phyloP scores from a whole-genome alignment of 2,797 vertebrate genomes.

The Chelmon rostratus region DNA sequence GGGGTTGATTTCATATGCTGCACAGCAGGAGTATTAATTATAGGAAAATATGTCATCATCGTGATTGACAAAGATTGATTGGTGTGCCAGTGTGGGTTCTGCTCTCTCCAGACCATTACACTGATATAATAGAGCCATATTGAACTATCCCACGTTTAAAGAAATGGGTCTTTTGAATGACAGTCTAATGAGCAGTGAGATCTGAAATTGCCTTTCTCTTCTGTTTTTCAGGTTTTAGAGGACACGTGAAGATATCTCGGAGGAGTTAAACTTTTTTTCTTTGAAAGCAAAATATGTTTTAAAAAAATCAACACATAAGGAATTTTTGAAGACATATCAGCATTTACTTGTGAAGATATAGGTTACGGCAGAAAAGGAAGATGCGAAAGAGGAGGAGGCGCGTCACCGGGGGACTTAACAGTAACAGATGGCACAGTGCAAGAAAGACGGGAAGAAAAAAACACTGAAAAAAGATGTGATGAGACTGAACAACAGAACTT shows the following conservation, averaged over 20 bases:
- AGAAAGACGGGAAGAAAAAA: conserved; percentile 73
- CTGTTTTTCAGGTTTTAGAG: conserved; percentile 83
- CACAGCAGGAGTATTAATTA: conserved; percentile 73
- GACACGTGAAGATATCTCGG: conserved; percentile 84
- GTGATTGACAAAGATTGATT: conserved; percentile 82
- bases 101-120: conserved; percentile 75
- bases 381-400: conserved; percentile 59
- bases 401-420: conserved; percentile 78
- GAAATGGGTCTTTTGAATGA: conserved; percentile 73
- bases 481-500: conserved; percentile 86
- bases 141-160: conserved; percentile 73
- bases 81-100: conserved; percentile 63
- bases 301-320: conserved; percentile 83
- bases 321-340: conserved; percentile 90
- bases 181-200: conserved; percentile 74
- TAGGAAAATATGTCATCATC: conserved; percentile 69
- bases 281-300: conserved; percentile 85
- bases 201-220: conserved; percentile 65
- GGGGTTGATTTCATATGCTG: conserved; percentile 54
- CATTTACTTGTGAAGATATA: conserved; percentile 86
- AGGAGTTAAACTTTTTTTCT: conserved; percentile 86
- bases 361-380: conserved; percentile 69
- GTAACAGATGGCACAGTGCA: conserved; percentile 80
- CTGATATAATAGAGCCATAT: conserved; percentile 78
- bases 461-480: conserved; percentile 78